Evolutionary conservation across 2,797 vertebrate species (phyloP).

Genomic region (Sylvilagus floridanus): DNA sequence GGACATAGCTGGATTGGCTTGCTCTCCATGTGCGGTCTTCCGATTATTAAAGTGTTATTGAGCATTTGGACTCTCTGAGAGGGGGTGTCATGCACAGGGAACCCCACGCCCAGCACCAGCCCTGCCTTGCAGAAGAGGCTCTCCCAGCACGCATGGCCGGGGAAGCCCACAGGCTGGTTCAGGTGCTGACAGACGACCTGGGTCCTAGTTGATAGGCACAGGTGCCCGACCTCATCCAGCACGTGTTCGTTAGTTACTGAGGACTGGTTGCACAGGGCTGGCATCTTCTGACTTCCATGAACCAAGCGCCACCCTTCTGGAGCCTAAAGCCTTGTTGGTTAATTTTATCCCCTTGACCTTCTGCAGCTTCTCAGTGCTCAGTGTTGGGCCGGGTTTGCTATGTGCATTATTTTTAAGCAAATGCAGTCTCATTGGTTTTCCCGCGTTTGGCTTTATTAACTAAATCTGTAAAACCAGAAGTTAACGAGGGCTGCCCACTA

Average conservation of each 20-base stretch:
- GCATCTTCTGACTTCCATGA: neutral
- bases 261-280: neutral
- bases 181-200: neutral
- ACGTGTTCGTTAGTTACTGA: neutral
- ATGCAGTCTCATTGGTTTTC: neutral
- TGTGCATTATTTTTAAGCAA: neutral
- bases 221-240: neutral
- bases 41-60: neutral
- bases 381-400: neutral
- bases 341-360: neutral
- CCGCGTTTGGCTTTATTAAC: neutral
- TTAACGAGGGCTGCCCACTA: neutral
- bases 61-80: neutral
- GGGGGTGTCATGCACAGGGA: too few species aligned
- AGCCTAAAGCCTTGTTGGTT: neutral
- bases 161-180: neutral
- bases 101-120: too few species aligned
- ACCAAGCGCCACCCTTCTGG: neutral
- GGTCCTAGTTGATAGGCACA: fast-evolving
- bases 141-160: neutral
- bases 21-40: neutral
- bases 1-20: neutral
- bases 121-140: too few species aligned
- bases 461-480: neutral
- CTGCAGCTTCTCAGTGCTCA: neutral